Conservation (phyloP, 35 echinoderm and acorn worm genomes). For the Antedon bifida region DNA sequence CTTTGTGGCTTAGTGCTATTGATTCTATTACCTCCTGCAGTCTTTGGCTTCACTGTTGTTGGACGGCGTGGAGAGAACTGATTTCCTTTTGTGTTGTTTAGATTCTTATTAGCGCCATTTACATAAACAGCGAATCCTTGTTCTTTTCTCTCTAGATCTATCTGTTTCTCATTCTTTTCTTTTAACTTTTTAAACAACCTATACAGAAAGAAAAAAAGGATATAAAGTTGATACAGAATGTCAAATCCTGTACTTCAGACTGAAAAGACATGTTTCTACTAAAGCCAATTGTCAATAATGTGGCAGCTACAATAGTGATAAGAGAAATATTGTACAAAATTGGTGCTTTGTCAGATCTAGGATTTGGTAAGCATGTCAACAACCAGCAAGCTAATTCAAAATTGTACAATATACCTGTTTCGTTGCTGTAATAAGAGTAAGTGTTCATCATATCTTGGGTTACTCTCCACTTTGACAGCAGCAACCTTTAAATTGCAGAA, state of each 20-base stretch:
- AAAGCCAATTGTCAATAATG: too few relatives aligned
- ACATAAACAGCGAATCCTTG: slow-evolving; percentile 90
- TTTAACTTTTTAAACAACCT: slow-evolving; percentile 75
- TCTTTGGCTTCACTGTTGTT: slow-evolving; percentile 59
- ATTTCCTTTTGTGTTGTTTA: background rate
- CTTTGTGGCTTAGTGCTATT: too few relatives aligned
- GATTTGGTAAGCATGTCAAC: background rate
- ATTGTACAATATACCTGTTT: slow-evolving; percentile 57
- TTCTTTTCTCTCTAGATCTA: slow-evolving; percentile 69
- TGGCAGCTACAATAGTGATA: too few relatives aligned
- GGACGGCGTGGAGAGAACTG: slow-evolving; percentile 62
- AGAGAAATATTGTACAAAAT: background rate
- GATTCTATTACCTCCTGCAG: slow-evolving; percentile 90
- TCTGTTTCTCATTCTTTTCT: slow-evolving; percentile 87
- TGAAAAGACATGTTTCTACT: background rate
- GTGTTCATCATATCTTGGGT: slow-evolving; percentile 55
- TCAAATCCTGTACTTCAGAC: background rate
- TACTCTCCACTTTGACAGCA: background rate
- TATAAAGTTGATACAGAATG: background rate
- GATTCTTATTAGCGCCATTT: slow-evolving; percentile 64
- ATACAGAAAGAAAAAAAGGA: background rate
- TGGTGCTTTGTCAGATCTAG: background rate
- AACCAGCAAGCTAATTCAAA: background rate
- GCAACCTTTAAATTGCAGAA: background rate
- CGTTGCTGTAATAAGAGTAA: slow-evolving; percentile 62